Base-by-base conservation (phyloP, 2,113 vertebrate genomes). In the Spizaetus ornatus region DNA sequence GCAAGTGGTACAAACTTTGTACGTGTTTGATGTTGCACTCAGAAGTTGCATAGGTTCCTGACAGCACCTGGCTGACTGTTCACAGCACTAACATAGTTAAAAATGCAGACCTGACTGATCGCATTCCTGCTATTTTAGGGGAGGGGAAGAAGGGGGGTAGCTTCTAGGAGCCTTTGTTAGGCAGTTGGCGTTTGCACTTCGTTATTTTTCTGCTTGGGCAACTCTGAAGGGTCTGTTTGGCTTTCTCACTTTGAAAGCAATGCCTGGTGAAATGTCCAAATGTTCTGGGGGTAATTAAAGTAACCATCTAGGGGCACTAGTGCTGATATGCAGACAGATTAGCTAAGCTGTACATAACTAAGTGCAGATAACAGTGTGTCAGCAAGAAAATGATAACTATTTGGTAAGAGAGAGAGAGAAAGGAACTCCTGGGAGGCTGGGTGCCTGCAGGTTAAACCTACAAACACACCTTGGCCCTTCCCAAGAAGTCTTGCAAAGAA, bases 101-200 rank as follows among this genome's bases (percentile, higher is more conserved):
- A 91, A 47, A 50, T 3, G 10, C 34, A 32, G 74, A 23, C 13
- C 69, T 78, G 59, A 18, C 34, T 19, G 61, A 7, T 47, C 1
- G 0, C 9, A 7, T 66, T 29, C 11, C n/a, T 43, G n/a, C 32
- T 18, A 1, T 4, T 16, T 61, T 10, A 25, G 74, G 36, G 55
- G 23, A 45, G 16, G 42, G 38, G 11, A 25, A 17, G 27, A 9
- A 21, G 26, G 63, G n/a, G 43, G 52, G 21, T 4, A 20, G 31
- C 36, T 66, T 25, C 50, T 5, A 5, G 74, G 16, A 72, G 86
- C 3, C 40, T 61, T 45, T 15, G 52, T 38, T 21, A 10, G 47
- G 56, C 17, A 19, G 12, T 4, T 45, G 50, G 5, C 0, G 1
- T 61, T 67, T 1, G 0, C 13, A 3, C 19, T 56, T 18, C 5